Conservation (phyloP, 2,797 vertebrate species). For the Eulemur rubriventer region DNA sequence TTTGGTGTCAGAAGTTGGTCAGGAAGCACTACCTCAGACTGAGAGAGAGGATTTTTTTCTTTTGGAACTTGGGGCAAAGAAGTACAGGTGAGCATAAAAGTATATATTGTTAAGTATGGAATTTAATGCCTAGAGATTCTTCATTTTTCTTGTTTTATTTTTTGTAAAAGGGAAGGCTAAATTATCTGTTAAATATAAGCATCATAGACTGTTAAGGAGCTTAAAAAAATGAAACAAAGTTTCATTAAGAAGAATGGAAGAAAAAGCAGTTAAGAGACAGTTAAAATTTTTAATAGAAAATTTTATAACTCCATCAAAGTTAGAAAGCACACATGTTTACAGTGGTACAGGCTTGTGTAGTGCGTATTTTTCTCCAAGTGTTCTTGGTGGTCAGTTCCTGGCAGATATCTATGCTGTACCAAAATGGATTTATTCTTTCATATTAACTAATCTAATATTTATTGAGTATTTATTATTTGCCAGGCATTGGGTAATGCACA, state of each 20-base stretch:
- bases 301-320: background rate
- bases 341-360: background rate
- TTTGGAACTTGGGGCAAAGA: background rate
- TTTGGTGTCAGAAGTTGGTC: background rate
- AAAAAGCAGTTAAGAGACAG: background rate
- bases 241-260: background rate
- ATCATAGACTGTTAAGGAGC: background rate
- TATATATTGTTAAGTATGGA: background rate
- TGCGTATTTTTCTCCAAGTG: background rate
- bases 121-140: background rate
- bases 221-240: background rate
- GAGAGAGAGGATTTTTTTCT: background rate
- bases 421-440: background rate
- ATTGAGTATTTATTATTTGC: background rate
- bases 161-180: background rate
- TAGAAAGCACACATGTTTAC: background rate
- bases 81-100: background rate
- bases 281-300: background rate
- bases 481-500: background rate
- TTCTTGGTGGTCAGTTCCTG: background rate
- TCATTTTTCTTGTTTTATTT: background rate
- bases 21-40: background rate
- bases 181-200: background rate
- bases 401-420: background rate
- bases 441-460: background rate